Percentiles rank a stretch among this genome's conserved stretches.
Evolutionary conservation across 2,888 invertebrate species (phyloP).

Genomic region (Leucoma salicis): DNA sequence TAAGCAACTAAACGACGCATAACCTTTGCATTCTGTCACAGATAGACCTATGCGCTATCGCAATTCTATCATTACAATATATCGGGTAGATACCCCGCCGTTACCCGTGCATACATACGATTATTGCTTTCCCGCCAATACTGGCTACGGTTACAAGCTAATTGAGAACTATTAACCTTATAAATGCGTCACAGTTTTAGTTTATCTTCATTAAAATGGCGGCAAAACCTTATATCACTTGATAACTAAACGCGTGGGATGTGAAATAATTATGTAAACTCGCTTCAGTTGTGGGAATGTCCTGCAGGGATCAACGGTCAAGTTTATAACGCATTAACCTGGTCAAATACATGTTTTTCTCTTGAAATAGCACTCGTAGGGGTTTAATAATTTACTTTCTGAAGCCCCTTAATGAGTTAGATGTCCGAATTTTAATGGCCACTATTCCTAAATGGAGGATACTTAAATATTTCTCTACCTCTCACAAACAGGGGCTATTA

Average conservation of each 20-base stretch:
- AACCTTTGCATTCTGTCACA: conserved; percentile 6
- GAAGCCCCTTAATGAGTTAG: too few species aligned
- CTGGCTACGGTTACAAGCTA: conserved; percentile 39
- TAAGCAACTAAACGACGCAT: not conserved
- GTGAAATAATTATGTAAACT: conserved; percentile 22
- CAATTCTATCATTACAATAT: conserved; percentile 27
- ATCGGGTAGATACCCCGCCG: conserved; percentile 16
- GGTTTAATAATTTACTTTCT: too few species aligned
- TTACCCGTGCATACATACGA: conserved; percentile 30
- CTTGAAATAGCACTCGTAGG: too few species aligned
- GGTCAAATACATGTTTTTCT: too few species aligned
- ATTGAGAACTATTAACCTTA: conserved; percentile 51
- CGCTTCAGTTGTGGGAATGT: conserved; percentile 18
- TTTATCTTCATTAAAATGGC: conserved; percentile 33
- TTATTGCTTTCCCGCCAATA: conserved; percentile 25
- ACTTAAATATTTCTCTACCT: too few species aligned
- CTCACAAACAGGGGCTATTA: too few species aligned
- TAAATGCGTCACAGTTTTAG: conserved; percentile 13
- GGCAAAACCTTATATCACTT: conserved; percentile 29
- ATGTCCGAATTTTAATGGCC: too few species aligned
- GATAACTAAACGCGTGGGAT: conserved; percentile 27
- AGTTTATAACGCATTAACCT: conserved; percentile 1
- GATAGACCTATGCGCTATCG: conserved; percentile 2
- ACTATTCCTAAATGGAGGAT: too few species aligned
- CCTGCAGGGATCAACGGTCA: conserved; percentile 1